Evolutionary conservation across 2,888 invertebrate genomes (phyloP), one percentile per base, ranked within the genome.

Genomic region (Rhamnusium bicolor): DNA sequence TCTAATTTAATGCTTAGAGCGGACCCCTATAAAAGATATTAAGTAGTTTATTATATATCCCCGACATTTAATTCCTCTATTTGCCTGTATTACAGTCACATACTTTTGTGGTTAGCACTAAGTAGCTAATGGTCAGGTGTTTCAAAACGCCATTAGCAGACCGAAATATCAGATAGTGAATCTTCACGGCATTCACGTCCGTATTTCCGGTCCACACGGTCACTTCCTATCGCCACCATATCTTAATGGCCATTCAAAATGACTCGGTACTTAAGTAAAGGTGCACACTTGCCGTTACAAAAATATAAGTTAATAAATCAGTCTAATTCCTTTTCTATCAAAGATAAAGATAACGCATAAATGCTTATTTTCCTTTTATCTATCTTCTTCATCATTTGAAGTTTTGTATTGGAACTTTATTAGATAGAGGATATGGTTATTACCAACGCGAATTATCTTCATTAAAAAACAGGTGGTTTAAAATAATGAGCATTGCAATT

Each of bases 101-200:
- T 49, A 54, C n/a, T 12, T 40, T 40, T 24, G 71, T 71, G 63
- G 75, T 79, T 40, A 4, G 40, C 40, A 40, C 40, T 40, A 40
- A 40, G 40, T 75, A 77, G 24, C 24, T 21, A 16, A 29, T 70
- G 78, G 82, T 83, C 84, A 84, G 84, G 83, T 84, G 84, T 81
- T 83, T 80, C 78, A 77, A 76, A 82, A 80, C 80, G 79, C 82
- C 82, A 82, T 81, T 82, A 82, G 82, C 81, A 80, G 80, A 69
- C 79, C 79, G 80, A 79, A 82, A 82, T 83, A 84, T 83, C 82
- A 79, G 80, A 81, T 80, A 81, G 81, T 79, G 82, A 81, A 84
- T 84, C 84, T 84, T 84, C 84, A 84, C 84, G 84, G 83, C 83
- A 74, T 80, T 81, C 83, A 82, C 79, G 80, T 79, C 78, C 80